phyloP scores from a whole-genome alignment of 2,113 vertebrate species.

The Chaetodon trifascialis region DNA sequence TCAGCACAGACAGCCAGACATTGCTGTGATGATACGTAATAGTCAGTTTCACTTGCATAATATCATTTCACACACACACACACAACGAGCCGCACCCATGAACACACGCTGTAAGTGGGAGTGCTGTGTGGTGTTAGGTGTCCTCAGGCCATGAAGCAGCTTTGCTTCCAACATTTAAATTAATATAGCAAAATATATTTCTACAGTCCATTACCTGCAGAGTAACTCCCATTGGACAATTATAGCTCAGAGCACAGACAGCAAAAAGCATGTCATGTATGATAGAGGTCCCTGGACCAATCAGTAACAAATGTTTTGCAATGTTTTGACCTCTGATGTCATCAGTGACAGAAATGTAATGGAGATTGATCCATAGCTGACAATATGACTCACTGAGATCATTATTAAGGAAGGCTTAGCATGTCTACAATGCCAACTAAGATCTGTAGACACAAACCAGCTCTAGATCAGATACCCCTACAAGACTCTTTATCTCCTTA shows the following conservation, averaged over 20 bases:
- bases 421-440: background rate
- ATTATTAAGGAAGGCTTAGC: background rate
- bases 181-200: background rate
- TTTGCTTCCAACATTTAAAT: background rate
- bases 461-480: too few species aligned
- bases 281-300: background rate
- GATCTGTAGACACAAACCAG: background rate
- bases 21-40: background rate
- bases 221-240: background rate
- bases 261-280: background rate
- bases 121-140: background rate
- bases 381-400: background rate
- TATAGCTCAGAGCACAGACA: background rate
- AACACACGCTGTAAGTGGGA: background rate
- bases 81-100: background rate
- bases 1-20: background rate
- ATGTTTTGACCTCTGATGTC: background rate
- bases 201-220: background rate
- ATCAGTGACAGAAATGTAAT: background rate
- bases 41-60: conserved; percentile 18
- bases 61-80: background rate
- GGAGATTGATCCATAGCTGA: background rate
- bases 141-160: background rate
- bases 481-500: too few species aligned
- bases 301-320: background rate